These are phyloP conservation scores for Heteractis magnifica DNA, from an alignment of 92 coral and sea anemone genomes.

Conservation along the genomic window DNA sequence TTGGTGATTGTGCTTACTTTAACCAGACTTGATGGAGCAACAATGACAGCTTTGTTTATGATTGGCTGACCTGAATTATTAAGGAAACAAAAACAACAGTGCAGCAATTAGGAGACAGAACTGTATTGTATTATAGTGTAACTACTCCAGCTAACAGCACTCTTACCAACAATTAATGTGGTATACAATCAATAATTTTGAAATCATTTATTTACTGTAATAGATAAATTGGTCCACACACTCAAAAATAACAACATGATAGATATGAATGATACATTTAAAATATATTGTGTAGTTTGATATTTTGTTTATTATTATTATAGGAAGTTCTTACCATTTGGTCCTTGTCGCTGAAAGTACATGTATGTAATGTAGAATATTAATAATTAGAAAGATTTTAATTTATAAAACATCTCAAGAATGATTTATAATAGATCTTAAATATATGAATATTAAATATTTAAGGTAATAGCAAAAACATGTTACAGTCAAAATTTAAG, in stretches of 20 bases:
- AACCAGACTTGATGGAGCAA: slow-evolving; percentile 95
- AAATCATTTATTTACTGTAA: too few relatives aligned
- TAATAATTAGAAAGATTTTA: neutral
- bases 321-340: slow-evolving; percentile 50
- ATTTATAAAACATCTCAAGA: neutral
- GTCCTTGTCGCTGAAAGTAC: slow-evolving; percentile 71
- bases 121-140: neutral
- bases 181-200: too few relatives aligned
- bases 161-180: too few relatives aligned
- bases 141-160: too few relatives aligned
- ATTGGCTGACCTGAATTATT: slow-evolving; percentile 74
- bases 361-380: neutral
- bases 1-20: slow-evolving; percentile 43
- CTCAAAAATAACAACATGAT: too few relatives aligned
- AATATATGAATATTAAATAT: too few relatives aligned
- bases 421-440: neutral
- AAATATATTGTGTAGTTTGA: too few relatives aligned
- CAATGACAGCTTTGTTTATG: slow-evolving; percentile 85
- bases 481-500: too few relatives aligned
- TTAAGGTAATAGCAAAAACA: too few relatives aligned
- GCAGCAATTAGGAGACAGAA: neutral
- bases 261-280: neutral
- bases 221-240: too few relatives aligned
- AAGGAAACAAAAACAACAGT: neutral
- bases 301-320: too few relatives aligned